These are phyloP conservation scores for Sinocyclocheilus anshuiensis DNA, from an alignment of 2,113 vertebrate species.

Conservation along the genomic window DNA sequence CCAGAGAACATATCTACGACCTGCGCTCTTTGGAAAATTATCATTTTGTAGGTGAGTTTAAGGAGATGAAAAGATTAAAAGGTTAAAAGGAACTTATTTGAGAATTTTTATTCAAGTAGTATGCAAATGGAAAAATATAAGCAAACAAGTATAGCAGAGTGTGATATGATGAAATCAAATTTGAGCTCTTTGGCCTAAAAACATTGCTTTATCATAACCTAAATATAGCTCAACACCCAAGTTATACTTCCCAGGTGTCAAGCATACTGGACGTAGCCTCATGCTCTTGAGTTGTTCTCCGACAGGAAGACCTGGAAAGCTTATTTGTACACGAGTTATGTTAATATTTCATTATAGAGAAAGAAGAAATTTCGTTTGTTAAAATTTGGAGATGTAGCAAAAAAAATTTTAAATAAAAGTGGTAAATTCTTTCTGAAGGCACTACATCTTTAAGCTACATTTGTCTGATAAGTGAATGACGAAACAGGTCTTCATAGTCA, in stretches of 20 bases:
- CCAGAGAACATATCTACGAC: conserved; percentile 99
- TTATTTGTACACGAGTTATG: background rate
- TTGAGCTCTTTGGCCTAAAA: background rate
- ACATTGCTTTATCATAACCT: background rate
- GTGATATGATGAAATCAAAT: background rate
- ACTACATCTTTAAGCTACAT: background rate
- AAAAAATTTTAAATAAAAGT: background rate
- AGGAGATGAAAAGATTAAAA: background rate
- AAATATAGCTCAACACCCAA: background rate
- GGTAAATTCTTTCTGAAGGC: background rate
- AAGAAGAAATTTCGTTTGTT: too few relatives aligned
- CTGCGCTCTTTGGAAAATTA: conserved; percentile 99
- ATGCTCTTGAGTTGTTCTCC: background rate
- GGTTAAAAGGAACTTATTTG: background rate
- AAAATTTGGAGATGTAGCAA: too few relatives aligned
- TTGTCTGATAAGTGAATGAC: background rate
- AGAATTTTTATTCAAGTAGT: background rate
- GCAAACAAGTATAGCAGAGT: background rate
- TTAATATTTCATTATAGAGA: background rate
- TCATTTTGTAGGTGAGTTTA: conserved; percentile 91
- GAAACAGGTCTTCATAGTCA: background rate
- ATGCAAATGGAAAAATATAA: background rate
- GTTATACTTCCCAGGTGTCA: background rate
- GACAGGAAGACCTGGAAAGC: background rate
- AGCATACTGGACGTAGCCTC: background rate